phyloP scores from a whole-genome alignment of 2,888 invertebrate genomes.

The Caenorhabditis zanzibari region DNA sequence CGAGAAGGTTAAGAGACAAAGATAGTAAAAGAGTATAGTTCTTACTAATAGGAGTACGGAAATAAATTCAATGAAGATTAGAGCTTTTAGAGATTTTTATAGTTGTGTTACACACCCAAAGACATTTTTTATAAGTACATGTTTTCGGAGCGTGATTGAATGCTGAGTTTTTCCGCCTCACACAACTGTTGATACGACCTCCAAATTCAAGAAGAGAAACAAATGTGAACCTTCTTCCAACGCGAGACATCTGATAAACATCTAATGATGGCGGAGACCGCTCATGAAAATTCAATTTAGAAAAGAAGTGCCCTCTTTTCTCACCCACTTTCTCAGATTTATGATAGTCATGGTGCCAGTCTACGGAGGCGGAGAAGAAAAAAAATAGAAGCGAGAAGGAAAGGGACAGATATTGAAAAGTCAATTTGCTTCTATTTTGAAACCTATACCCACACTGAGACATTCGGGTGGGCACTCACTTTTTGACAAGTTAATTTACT shows the following conservation, averaged over 20 bases:
- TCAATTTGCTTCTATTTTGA: conserved; percentile 31
- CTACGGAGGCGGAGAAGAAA: not conserved
- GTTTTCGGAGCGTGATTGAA: conserved; percentile 6
- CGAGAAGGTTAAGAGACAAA: not conserved
- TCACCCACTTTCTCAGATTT: conserved; percentile 61
- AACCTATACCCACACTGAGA: conserved; percentile 19
- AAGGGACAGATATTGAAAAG: conserved; percentile 10
- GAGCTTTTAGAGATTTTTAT: too few relatives aligned
- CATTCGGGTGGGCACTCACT: conserved; percentile 2
- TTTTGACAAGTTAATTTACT: conserved; percentile 61
- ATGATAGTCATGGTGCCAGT: conserved; percentile 26
- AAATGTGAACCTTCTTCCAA: conserved; percentile 27
- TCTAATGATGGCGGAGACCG: conserved; percentile 36
- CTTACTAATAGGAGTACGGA: too few relatives aligned
- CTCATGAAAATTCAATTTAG: conserved; percentile 9
- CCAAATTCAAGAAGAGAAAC: conserved; percentile 52
- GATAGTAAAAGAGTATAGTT: too few relatives aligned
- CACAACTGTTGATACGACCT: conserved; percentile 27
- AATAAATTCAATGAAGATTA: too few relatives aligned
- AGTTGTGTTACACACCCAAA: too few relatives aligned
- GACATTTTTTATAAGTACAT: conserved; percentile 21
- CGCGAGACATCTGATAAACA: conserved; percentile 31
- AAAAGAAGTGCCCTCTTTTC: not conserved
- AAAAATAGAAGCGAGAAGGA: not conserved
- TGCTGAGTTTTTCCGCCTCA: conserved; percentile 1